Evolutionary conservation across 2,113 vertebrate genomes (phyloP), one percentile per base, ranked within the genome.

Genomic region (Notarius quadriscutis): DNA sequence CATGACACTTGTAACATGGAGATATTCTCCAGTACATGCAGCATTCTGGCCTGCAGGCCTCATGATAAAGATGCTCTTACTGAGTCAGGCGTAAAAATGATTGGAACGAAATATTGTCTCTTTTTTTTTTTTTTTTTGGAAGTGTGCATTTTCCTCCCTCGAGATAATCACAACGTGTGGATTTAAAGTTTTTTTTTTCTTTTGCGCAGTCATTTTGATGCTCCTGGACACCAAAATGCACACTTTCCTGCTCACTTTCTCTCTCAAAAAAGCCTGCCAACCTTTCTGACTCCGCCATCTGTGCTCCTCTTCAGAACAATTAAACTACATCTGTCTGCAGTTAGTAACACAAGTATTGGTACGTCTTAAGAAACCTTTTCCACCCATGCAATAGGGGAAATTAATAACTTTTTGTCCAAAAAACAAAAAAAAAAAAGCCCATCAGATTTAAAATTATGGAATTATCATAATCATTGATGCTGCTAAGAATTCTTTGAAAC

Each of bases 301-400:
- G 80, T 48, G 25, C 25, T 7, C 75, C 75, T 51, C 34, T 67
- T 17, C 20, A 30, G 1, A 4, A 20, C 34, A 51, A 63, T 85
- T 65, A 78, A 85, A 78, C n/a, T 22, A 57, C 71, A 77, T 58
- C 84, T 85, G 71, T 85, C 78, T 80, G 1, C 15, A 18, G 15
- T 30, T 15, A 17, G n/a, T 5, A 55, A 12, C 50, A 14, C 20
- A 15, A 53, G 22, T 77, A 77, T n/a, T 53, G 22, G 48, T 11
- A 77, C 22, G 1, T n/a, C 22, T 5, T 77, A 25, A 48, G 41
- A 41, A 34, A 34, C 34, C 34, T 34, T 34, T 34, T 34, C 34
- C 34, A 1, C 34, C 34, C 34, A 34, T 34, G 34, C 34, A 34
- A 34, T 34, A 34, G 34, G 34, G 34, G 34, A 34, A 34, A 34